Evolutionary conservation across 2,888 invertebrate genomes (phyloP).

Genomic region (Ernsta delagoae): DNA sequence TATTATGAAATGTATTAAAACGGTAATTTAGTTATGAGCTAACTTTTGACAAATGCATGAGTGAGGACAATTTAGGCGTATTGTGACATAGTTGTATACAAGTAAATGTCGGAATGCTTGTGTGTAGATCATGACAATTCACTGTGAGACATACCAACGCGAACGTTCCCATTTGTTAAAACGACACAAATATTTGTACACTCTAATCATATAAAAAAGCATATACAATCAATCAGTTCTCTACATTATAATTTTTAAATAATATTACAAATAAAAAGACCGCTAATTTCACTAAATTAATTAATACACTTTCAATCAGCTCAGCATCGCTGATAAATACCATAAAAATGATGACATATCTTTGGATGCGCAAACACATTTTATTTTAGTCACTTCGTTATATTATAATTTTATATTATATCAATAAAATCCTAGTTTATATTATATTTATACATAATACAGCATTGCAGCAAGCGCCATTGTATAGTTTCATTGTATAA

Average conservation of each 20-base stretch:
- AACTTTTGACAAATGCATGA: too few relatives aligned
- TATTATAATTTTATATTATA: background rate
- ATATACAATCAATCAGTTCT: slow-evolving; percentile 43
- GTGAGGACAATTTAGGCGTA: slow-evolving; percentile 26
- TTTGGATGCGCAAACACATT: slow-evolving; percentile 47
- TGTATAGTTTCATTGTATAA: slow-evolving; percentile 16
- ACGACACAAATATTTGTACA: slow-evolving; percentile 28
- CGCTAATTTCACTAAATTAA: slow-evolving; percentile 45
- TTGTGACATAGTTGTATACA: slow-evolving; percentile 23
- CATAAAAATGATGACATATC: slow-evolving; percentile 45
- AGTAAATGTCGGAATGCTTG: slow-evolving; percentile 24
- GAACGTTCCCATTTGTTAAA: slow-evolving; percentile 22
- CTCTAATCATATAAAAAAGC: slow-evolving; percentile 31
- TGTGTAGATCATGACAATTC: background rate
- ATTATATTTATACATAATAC: slow-evolving; percentile 22
- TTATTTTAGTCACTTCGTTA: slow-evolving; percentile 14
- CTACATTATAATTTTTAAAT: slow-evolving; percentile 41
- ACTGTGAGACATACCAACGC: slow-evolving; percentile 4
- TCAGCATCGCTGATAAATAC: slow-evolving; percentile 28
- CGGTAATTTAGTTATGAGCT: background rate
- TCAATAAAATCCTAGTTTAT: slow-evolving; percentile 20
- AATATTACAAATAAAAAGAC: slow-evolving; percentile 39
- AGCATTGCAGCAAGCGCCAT: slow-evolving; percentile 27
- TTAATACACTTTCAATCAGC: slow-evolving; percentile 41
- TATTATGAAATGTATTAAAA: background rate